Evolutionary conservation across 2,888 invertebrate species (phyloP), one percentile per base, ranked within the genome.

Genomic region (Mythimna impura): DNA sequence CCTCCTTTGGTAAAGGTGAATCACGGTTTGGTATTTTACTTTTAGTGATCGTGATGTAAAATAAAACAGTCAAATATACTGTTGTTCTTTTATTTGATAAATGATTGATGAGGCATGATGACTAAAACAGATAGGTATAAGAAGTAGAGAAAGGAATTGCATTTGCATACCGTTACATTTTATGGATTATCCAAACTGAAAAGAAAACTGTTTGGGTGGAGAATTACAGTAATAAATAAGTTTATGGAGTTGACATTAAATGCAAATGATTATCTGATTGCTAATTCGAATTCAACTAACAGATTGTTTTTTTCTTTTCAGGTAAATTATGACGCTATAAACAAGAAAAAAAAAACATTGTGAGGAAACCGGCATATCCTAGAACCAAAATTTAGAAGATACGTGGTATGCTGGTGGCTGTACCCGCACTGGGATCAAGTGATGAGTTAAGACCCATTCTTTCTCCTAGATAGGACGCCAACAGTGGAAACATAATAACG

Each of bases 101-200:
- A 67, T 71, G 70, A 83, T 80, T 70, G 40, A 74, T 63, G 75
- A 60, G 3, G 34, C 67, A 43, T 9, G 17, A 55, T 61, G 34
- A 67, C 68, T 64, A 64, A 81, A 72, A 30, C 68, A 55, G 50
- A 72, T 47, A 58, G 30, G 43, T 43, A 36, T 36, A 40, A 14
- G 62, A 54, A 43, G 40, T 55, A 58, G 58, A 76, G 30, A 30
- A 72, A 61, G 66, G 50, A 76, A 64, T 17, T 71, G 40, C 68
- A 83, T 75, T 70, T 73, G 61, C 64, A 76, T 73, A 84, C 86
- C 76, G 86, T 76, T 86, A 77, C 22, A 47, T 82, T 86, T 86
- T 83, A 84, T 74, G 63, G 34, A 60, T 69, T 71, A 43, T 73
- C 14, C 10, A 63, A 83, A 34, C 54, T 65, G 60, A 58, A 47